phyloP scores from a whole-genome alignment of 2,888 invertebrate species.

The Drosophila mimica region DNA sequence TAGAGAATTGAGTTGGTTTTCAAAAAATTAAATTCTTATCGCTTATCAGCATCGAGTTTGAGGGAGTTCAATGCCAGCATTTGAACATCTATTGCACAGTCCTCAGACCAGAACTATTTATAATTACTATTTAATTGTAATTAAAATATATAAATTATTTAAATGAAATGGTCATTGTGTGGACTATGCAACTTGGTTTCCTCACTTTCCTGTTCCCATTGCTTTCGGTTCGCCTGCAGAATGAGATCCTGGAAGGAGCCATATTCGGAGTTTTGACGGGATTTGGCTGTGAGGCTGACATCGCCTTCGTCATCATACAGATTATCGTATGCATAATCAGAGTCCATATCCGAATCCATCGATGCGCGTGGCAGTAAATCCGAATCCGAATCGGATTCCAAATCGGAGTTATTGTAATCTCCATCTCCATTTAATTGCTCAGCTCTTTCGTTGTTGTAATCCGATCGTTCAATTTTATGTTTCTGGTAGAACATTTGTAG shows the following conservation, averaged over 20 bases:
- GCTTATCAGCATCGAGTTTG: not conserved
- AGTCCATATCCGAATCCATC: conserved; percentile 44
- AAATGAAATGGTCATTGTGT: conserved; percentile 64
- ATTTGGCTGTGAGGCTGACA: conserved; percentile 62
- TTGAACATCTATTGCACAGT: conserved; percentile 62
- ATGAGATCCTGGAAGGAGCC: conserved; percentile 80
- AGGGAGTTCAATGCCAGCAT: conserved; percentile 68
- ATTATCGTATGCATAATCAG: conserved; percentile 76
- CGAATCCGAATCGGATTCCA: conserved; percentile 8
- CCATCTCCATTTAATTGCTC: conserved; percentile 39
- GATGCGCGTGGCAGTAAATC: conserved; percentile 21
- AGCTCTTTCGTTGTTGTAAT: conserved; percentile 21
- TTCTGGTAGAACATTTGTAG: conserved; percentile 71
- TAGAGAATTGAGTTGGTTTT: not conserved
- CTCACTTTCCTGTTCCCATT: conserved; percentile 72
- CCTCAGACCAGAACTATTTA: conserved; percentile 10
- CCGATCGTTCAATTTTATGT: conserved; percentile 52
- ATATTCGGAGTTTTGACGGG: conserved; percentile 70
- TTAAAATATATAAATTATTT: not conserved
- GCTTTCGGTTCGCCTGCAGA: conserved; percentile 71
- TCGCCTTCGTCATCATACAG: conserved; percentile 80
- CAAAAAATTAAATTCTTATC: not conserved
- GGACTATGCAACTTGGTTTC: conserved; percentile 69
- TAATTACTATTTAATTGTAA: not conserved
- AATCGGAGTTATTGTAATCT: conserved; percentile 50